Evolutionary conservation across 1,140 invertebrate species (phyloP), one percentile per base, ranked within the genome.

Genomic region (Apis florea): DNA sequence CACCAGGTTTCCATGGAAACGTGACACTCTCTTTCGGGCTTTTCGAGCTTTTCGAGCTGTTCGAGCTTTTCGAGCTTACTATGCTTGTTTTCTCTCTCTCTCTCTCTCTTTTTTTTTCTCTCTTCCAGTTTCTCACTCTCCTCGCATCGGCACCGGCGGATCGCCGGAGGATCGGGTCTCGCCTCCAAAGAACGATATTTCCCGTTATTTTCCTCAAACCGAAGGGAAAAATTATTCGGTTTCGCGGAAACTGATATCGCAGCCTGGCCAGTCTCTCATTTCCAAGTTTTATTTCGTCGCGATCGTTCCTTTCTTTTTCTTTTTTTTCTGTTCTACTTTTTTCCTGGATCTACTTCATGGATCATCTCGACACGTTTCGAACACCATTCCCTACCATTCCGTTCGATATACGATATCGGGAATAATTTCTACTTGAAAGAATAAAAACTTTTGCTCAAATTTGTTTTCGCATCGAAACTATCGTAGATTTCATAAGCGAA

Each of bases 1-100:
- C 83, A 66, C 75, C 86, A 85, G 84, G 92, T 92, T 92, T 89
- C 91, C 89, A 92, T 92, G 91, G 91, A 78, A 91, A 93, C 92
- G 90, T 92, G 92, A 93, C 92, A 92, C 92, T 92, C 91, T 92
- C 90, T 92, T 92, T 91, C 88, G 89, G 77, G 85, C 89, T 89
- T 90, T 90, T 90, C 88, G 85, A 89, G 90, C 90, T 90, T 91
- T 89, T 88, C 84, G 84, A 84, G 91, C 91, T 87, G 82, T 84
- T 85, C 88, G 83, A 88, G 89, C 89, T 86, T 85, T 87, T 82
- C 83, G 75, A 77, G 81, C 71, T 82, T 81, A 83, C 87, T 79
- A 84, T 75, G 63, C 63, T 70, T 12, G 17, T 61, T 63, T 56
- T 61, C 63, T 53, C 77, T 54, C 24, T 53, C 66, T 51, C 68